Base-by-base conservation (phyloP, 2,888 invertebrate species). In the Ferrisia virgata region DNA sequence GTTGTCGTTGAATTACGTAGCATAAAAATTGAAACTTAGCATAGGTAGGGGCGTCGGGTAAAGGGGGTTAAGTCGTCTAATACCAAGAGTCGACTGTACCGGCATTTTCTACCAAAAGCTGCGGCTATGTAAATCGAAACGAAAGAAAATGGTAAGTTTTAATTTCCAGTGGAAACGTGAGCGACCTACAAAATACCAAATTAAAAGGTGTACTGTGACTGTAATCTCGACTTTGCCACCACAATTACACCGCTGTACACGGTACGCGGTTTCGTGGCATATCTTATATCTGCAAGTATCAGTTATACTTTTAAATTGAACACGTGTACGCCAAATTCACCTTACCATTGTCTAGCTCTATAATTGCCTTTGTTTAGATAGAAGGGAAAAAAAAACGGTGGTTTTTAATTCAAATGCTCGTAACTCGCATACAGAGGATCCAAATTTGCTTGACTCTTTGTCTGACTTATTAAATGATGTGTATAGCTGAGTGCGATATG, bases 151-250 rank as follows among this genome's bases (percentile, higher is more conserved):
- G 72, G 33, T 36, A 36, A 72, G 72, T 72, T 72, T 72, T 72
- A 72, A 72, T 72, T 72, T 72, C 72, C 33, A 36, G 36, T 33
- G 31, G 72, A 36, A 72, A 72, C 72, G 72, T 72, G 72, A 72
- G 72, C 72, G 31, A 72, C 36, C 36, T 72, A 72, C 72, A 72
- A 72, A 72, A 36, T 72, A 72, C 33, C 72, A 36, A 72, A 72
- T 72, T 72, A 72, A 72, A 72, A 72, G 72, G 72, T 72, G 72
- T 72, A 72, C 72, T 72, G 72, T 72, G 72, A 72, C 72, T 72
- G 72, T 72, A 72, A 72, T 72, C 72, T 72, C 72, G 72, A 72
- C 72, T 72, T 64, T 72, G 72, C 72, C 72, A 72, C 72, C 72
- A 36, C 72, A 72, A 72, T 72, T 72, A 72, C 72, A 72, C 36